Evolutionary conservation across 2,888 invertebrate genomes (phyloP).

Genomic region (Clostera curtula): DNA sequence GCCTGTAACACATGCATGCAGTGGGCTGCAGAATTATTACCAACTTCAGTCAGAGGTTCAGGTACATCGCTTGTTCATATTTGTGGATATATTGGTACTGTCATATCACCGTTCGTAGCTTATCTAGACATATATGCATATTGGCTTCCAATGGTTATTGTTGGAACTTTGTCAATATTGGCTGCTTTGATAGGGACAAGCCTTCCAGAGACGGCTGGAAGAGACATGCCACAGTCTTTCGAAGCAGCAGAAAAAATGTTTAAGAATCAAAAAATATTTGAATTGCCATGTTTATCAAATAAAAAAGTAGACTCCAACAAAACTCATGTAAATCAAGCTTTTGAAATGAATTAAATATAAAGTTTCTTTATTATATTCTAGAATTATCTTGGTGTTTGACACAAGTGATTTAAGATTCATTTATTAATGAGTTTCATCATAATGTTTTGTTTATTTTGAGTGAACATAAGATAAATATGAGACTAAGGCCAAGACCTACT

Average conservation of each 20-base stretch:
- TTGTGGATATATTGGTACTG: slow-evolving; percentile 40
- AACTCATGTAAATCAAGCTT: slow-evolving; percentile 16
- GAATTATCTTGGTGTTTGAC: no score
- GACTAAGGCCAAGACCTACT: no score
- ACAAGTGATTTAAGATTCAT: no score
- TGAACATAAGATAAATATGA: no score
- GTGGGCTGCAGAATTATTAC: slow-evolving; percentile 53
- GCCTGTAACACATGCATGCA: slow-evolving; percentile 36
- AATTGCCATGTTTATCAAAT: slow-evolving; percentile 33
- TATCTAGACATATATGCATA: slow-evolving; percentile 35
- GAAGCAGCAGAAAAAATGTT: slow-evolving; percentile 47
- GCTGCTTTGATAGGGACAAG: slow-evolving; percentile 31
- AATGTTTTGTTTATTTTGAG: no score
- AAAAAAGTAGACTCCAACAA: not conserved
- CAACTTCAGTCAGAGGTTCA: slow-evolving; percentile 46
- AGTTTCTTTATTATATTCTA: no score
- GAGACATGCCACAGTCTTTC: slow-evolving; percentile 54
- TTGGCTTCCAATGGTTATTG: slow-evolving; percentile 46
- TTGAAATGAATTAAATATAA: slow-evolving; percentile 9
- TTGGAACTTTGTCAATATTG: slow-evolving; percentile 29
- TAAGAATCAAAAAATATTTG: slow-evolving; percentile 34
- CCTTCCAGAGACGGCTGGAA: slow-evolving; percentile 50
- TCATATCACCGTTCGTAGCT: slow-evolving; percentile 52
- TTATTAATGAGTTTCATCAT: no score
- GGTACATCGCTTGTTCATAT: slow-evolving; percentile 46